A percentile compares a stretch with the other conserved stretches of the same genome.
phyloP scores from a whole-genome alignment of 2,888 invertebrate genomes.

The Caenorhabditis zanzibari region DNA sequence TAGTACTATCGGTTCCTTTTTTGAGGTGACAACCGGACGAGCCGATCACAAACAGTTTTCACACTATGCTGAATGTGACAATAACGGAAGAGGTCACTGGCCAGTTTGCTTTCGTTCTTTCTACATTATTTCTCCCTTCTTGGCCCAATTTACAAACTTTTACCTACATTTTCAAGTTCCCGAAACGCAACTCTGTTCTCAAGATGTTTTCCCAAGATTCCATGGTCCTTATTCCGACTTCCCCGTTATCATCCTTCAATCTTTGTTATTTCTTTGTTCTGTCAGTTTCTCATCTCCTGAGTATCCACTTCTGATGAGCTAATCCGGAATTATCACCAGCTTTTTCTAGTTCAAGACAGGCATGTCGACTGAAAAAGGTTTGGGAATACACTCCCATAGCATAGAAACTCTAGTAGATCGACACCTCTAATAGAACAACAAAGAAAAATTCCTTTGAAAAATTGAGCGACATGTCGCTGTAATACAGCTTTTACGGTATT shows the following conservation, averaged over 20 bases:
- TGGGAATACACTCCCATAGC: too few species aligned
- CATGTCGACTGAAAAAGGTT: too few species aligned
- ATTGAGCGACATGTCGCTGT: too few species aligned
- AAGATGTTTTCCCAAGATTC: too few species aligned
- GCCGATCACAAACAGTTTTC: slow-evolving; percentile 14
- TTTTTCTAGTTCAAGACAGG: neutral
- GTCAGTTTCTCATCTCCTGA: neutral
- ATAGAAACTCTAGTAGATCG: too few species aligned
- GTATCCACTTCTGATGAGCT: slow-evolving; percentile 1
- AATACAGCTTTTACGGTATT: too few species aligned
- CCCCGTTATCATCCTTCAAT: slow-evolving; percentile 1
- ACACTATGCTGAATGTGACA: neutral
- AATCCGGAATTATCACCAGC: slow-evolving; percentile 45
- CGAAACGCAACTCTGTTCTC: too few species aligned
- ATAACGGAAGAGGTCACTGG: slow-evolving; percentile 22
- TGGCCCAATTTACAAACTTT: neutral
- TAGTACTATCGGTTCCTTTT: slow-evolving; percentile 14
- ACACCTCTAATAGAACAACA: too few species aligned
- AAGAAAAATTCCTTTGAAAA: too few species aligned
- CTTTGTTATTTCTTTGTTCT: neutral
- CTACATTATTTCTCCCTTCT: too few species aligned
- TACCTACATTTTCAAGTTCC: slow-evolving; percentile 34
- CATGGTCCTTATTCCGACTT: slow-evolving; percentile 1
- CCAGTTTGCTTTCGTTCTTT: neutral
- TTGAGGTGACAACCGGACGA: slow-evolving; percentile 1